A percentile compares a stretch with the other conserved stretches of the same genome.
These are phyloP conservation scores for Charanyca ferruginea DNA, from an alignment of 2,888 invertebrate species.

Conservation along the genomic window DNA sequence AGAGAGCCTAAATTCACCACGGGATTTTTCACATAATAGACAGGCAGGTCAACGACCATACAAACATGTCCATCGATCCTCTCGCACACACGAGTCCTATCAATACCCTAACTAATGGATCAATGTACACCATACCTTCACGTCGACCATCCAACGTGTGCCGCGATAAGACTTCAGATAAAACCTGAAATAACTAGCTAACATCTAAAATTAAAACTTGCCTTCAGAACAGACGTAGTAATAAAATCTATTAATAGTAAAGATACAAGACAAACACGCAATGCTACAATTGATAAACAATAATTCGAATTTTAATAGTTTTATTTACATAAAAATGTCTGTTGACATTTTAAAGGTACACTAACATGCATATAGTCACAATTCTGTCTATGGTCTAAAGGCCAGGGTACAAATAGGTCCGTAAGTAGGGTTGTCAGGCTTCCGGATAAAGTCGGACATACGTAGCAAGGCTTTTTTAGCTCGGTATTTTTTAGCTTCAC, in stretches of 20 bases:
- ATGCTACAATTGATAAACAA: constrained; percentile 65
- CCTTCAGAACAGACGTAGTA: constrained; percentile 13
- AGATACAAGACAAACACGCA: constrained; percentile 19
- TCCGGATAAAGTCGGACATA: neutral
- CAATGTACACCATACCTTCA: constrained; percentile 33
- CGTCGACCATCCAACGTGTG: constrained; percentile 15
- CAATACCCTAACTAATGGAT: constrained; percentile 39
- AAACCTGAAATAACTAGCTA: constrained; percentile 36
- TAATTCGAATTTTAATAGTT: constrained; percentile 66
- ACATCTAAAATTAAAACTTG: constrained; percentile 43
- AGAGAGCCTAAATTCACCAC: no score
- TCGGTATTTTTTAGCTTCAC: no score
- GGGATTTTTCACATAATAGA: neutral
- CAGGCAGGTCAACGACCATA: neutral
- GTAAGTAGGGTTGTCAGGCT: neutral
- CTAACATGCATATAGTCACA: constrained; percentile 27
- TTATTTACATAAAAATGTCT: constrained; percentile 73
- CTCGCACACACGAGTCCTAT: constrained; percentile 21
- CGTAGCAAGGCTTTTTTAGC: no score
- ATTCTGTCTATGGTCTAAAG: constrained; percentile 27
- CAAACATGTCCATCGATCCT: constrained; percentile 17
- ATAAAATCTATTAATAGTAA: constrained; percentile 54
- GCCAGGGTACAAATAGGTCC: constrained; percentile 23
- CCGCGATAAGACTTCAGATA: constrained; percentile 41
- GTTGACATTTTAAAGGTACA: constrained; percentile 65